Base-by-base conservation (phyloP, 2,888 invertebrate species). In the Zaprionus lineosus region DNA sequence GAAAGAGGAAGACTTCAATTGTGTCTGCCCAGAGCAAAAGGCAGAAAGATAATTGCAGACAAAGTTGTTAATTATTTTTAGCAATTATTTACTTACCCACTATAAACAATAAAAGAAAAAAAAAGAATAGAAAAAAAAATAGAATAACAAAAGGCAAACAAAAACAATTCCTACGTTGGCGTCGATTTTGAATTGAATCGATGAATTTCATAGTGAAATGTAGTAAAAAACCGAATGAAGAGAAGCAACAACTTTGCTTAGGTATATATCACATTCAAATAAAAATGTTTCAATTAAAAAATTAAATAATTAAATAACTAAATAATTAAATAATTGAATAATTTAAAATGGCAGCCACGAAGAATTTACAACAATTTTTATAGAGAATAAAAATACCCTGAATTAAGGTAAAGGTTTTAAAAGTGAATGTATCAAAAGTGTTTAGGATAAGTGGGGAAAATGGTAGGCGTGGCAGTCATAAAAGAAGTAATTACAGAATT, bases 51-150 rank as follows among this genome's bases (percentile, higher is more conserved):
- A 64, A 72, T 73, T 59, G 37, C 47, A 48, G 34, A 36, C 41
- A 65, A 14, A 57, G 52, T 59, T 75, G 57, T 37, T 56, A 52
- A 55, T 63, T 77, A 58, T 83, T 76, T 83, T 67, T 83, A 83
- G 76, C 34, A 69, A 83, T 63, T 63, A 66, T 79, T 79, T 79
- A 73, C 79, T 70, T 62, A 26, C 52, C 3, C 3, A 2, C 2
- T 19, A 41, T 14, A 66, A 66, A 47, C 48, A 68, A 11, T 41
- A 33, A 12, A 31, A 39, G 1, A 1, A 26, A 34, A 21, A 14
- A 37, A 14, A 29, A 28, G 6, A 29, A 6, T 2, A 11, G 11
- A 21, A 12, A 36, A 8, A 12, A 47, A 24, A 7, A 12, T 39
- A n/a, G n/a, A n/a, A n/a, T 4, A 24, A 34, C 24, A 34, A 28